Base-by-base conservation (phyloP, 2,888 invertebrate genomes). In the Glaucopsyche alexis region DNA sequence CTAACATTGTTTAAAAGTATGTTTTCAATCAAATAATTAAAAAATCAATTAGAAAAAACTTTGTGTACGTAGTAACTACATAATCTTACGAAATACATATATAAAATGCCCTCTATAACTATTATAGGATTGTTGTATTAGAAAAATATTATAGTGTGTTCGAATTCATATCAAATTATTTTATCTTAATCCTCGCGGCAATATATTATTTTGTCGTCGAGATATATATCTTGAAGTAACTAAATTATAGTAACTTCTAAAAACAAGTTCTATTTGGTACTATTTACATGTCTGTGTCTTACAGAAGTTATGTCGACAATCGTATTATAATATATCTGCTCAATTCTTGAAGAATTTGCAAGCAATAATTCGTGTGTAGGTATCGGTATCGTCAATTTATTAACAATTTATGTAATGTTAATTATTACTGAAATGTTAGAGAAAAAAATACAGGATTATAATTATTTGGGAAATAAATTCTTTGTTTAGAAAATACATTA, bases 121-220 rank as follows among this genome's bases (percentile, higher is more conserved):
- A 60, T 13, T 60, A 29, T 29, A 60, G 60, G 19, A 55, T 55
- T 38, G 29, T 13, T 13, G 29, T 49, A 69, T 49, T 47, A 69
- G 29, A 16, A 7, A 38, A 47, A 69, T 69, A 29, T 67, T 66
- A 66, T 16, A 40, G 45, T 72, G 75, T 74, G 74, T 74, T 74
- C 73, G 65, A 71, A 66, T 50, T 72, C 75, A 75, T 75, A 75
- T 75, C 75, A 75, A 45, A 72, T 72, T 69, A 47, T 49, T 67
- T 69, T 69, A 60, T 60, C 19, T 8, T 19, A 19, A 55, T 13
- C 11, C 7, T 38, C 29, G 60, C 60, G 29, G 29, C 60, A 38
- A 38, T 38, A 29, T 47, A 47, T 11, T 13, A 47, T 47, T 7
- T 11, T 60, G 13, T 38, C 29, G 29, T 13, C 29, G 13, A 29